A percentile compares a stretch with the other conserved stretches of the same genome.
Evolutionary conservation across 64 coral and sea anemone species (phyloP).

Genomic region (Cladopsammia gracilis): DNA sequence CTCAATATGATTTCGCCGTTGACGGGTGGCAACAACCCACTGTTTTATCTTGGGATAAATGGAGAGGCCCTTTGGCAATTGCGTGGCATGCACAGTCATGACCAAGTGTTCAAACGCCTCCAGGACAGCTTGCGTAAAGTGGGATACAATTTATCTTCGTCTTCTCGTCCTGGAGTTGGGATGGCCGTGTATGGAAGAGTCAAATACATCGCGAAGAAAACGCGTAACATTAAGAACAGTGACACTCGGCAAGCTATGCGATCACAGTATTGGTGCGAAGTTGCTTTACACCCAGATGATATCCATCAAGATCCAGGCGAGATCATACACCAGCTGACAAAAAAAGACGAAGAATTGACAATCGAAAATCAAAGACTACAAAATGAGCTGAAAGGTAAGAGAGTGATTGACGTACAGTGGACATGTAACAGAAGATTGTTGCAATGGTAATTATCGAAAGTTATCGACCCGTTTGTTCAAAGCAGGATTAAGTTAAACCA

Average conservation of each 20-base stretch:
- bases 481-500: too few species aligned
- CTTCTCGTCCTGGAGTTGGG: background rate
- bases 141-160: background rate
- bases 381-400: background rate
- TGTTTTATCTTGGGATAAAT: conserved; percentile 7
- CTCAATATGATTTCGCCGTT: background rate
- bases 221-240: background rate
- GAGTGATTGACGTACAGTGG: too few species aligned
- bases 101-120: background rate
- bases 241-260: background rate
- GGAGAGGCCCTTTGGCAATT: conserved; percentile 24
- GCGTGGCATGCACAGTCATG: background rate
- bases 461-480: too few species aligned
- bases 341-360: background rate
- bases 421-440: too few species aligned
- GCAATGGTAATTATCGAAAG: too few species aligned
- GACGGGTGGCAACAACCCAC: background rate
- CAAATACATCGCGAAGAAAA: background rate
- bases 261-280: conserved; percentile 18
- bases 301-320: background rate
- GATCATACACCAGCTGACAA: background rate
- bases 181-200: background rate
- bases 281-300: background rate
- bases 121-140: background rate
- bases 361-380: background rate